A percentile compares a stretch with the other conserved stretches of the same genome.
phyloP scores from a whole-genome alignment of 2,888 invertebrate species.

The Amiota minor region DNA sequence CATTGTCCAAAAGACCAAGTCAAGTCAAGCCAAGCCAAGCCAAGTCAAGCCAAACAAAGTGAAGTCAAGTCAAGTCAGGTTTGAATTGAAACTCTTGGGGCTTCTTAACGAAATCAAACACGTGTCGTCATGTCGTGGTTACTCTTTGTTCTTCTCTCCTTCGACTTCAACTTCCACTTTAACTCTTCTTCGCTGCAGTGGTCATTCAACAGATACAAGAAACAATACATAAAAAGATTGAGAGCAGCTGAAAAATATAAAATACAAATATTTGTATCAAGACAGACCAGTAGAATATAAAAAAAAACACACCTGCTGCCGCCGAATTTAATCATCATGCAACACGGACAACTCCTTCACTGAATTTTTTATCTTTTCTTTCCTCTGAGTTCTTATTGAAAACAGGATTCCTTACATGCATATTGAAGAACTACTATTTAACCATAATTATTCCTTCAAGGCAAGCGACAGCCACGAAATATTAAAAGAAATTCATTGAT shows the following conservation, averaged over 20 bases:
- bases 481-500: neutral
- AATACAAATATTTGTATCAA: no score
- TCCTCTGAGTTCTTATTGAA: neutral
- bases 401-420: conserved; percentile 24
- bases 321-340: conserved; percentile 15
- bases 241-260: conserved; percentile 16
- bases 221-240: no score
- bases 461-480: neutral
- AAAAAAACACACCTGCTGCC: conserved; percentile 11
- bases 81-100: conserved; percentile 3
- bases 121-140: conserved; percentile 49
- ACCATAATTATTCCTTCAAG: conserved; percentile 17
- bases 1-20: neutral
- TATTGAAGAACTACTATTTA: conserved; percentile 11
- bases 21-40: no score
- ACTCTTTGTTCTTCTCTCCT: conserved; percentile 20
- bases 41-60: neutral
- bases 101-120: conserved; percentile 58
- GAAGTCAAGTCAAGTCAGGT: conserved; percentile 7
- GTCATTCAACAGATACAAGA: neutral
- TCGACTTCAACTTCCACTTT: neutral
- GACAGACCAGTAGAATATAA: no score
- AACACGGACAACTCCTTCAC: neutral
- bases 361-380: neutral
- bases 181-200: neutral